Evolutionary conservation across 2,888 invertebrate species (phyloP).

Genomic region (Incurvaria masculella): DNA sequence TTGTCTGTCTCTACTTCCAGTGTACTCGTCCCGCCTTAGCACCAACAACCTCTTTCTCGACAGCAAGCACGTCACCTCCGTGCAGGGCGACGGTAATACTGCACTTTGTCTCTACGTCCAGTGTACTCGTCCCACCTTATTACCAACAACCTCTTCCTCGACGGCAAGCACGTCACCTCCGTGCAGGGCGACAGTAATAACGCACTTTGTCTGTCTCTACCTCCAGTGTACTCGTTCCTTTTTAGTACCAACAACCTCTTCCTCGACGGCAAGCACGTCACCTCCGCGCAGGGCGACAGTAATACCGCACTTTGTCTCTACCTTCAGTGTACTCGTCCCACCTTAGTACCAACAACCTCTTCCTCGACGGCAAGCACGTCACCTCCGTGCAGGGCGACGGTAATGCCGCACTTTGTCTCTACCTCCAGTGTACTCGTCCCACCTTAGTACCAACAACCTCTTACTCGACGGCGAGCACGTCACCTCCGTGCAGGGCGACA

Average conservation of each 20-base stretch:
- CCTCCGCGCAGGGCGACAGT: conserved; percentile 92
- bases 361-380: conserved; percentile 91
- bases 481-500: conserved; percentile 92
- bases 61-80: conserved; percentile 93
- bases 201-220: no score
- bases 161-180: conserved; percentile 93
- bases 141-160: conserved; percentile 92
- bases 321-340: conserved; percentile 77
- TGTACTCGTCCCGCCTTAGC: conserved; percentile 89
- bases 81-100: conserved; percentile 87
- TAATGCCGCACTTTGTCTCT: no score
- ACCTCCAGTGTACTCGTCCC: no score
- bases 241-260: conserved; percentile 71
- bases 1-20: no score
- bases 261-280: conserved; percentile 92
- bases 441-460: conserved; percentile 92
- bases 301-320: no score
- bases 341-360: conserved; percentile 92
- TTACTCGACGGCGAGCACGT: conserved; percentile 94
- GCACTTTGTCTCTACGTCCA: no score
- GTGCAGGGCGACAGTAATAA: conserved; percentile 91
- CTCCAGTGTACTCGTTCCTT: conserved; percentile 46
- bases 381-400: conserved; percentile 94
- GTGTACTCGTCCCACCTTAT: conserved; percentile 80
- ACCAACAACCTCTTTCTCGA: conserved; percentile 95